phyloP scores from a whole-genome alignment of 2,888 invertebrate species.

The Marronus borbonicus region DNA sequence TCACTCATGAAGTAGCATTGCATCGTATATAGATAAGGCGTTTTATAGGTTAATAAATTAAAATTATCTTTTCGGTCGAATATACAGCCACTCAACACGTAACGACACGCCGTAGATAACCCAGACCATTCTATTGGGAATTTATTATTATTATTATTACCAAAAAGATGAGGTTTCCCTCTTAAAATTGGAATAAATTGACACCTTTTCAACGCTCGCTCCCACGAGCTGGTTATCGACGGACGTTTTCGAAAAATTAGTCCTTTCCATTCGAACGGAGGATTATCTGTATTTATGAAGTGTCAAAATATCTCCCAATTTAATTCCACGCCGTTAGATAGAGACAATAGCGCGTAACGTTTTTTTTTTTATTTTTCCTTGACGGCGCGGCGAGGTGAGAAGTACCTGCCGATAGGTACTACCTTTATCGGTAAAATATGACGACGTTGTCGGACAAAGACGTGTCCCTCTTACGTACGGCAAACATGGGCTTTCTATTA shows the following conservation, averaged over 20 bases:
- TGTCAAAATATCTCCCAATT: constrained; percentile 31
- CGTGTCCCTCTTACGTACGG: constrained; percentile 5
- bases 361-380: not conserved
- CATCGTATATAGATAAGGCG: not conserved
- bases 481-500: constrained; percentile 34
- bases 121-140: not conserved
- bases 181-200: constrained; percentile 16
- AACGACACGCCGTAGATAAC: constrained; percentile 16
- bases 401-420: constrained; percentile 1
- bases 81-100: not conserved
- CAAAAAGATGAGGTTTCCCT: not conserved
- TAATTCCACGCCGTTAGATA: constrained; percentile 18
- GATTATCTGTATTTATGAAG: constrained; percentile 41
- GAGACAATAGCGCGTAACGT: constrained; percentile 17
- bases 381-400: not conserved
- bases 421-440: constrained; percentile 27
- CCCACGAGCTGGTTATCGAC: constrained; percentile 21
- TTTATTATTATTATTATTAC: constrained; percentile 26
- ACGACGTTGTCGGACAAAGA: constrained; percentile 14
- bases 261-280: constrained; percentile 16
- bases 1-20: not conserved
- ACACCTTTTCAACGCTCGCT: not conserved
- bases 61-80: constrained; percentile 11
- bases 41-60: constrained; percentile 24
- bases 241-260: constrained; percentile 12